These are phyloP conservation scores for Euspilapteryx auroguttella DNA, from an alignment of 2,888 invertebrate genomes.

Conservation along the genomic window DNA sequence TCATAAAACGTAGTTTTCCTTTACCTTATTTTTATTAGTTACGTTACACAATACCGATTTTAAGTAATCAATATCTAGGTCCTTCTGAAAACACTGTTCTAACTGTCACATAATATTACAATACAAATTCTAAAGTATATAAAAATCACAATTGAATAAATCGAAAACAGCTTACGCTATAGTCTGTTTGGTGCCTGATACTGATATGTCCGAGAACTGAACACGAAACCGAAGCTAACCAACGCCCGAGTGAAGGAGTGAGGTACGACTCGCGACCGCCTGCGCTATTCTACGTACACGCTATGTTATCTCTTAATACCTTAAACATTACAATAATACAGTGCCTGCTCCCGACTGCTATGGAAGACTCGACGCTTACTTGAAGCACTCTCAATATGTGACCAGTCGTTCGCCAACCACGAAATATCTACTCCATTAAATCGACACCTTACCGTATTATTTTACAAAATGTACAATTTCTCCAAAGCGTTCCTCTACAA, in stretches of 20 bases:
- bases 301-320: conserved; percentile 50
- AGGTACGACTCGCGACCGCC: conserved; percentile 15
- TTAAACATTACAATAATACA: conserved; percentile 49
- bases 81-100: conserved; percentile 26
- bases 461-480: conserved; percentile 57
- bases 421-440: conserved; percentile 37
- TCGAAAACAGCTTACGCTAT: conserved; percentile 45
- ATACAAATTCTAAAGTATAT: conserved; percentile 15
- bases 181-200: conserved; percentile 17
- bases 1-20: conserved; percentile 13
- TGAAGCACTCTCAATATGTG: conserved; percentile 52
- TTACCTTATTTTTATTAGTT: too few species aligned
- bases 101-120: conserved; percentile 22
- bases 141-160: conserved; percentile 34
- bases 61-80: too few species aligned
- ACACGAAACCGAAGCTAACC: conserved; percentile 56
- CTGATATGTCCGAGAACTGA: conserved; percentile 30
- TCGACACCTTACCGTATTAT: conserved; percentile 52
- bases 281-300: conserved; percentile 49
- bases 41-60: too few species aligned
- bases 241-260: conserved; percentile 34
- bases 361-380: conserved; percentile 59
- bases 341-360: conserved; percentile 50
- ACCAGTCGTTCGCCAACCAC: conserved; percentile 49
- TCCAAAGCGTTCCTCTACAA: conserved; percentile 42